phyloP scores from a whole-genome alignment of 1,140 invertebrate species.

The Choristoneura fumiferana region DNA sequence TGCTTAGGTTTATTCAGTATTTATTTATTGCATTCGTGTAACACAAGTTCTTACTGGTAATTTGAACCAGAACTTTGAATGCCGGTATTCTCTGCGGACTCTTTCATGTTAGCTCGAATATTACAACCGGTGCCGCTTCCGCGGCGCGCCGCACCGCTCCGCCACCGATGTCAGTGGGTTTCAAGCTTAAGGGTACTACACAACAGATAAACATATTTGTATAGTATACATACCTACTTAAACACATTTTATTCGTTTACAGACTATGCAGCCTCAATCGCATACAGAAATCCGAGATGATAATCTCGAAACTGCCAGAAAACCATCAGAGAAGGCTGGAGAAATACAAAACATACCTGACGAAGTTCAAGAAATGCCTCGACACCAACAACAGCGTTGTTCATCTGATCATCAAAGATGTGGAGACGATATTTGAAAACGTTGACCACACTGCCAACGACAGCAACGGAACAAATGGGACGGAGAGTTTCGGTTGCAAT shows the following conservation, averaged over 20 bases:
- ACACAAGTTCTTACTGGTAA: too few species aligned
- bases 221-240: too few species aligned
- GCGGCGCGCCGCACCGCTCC: too few species aligned
- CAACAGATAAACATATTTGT: too few species aligned
- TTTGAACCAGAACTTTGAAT: too few species aligned
- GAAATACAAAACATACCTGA: constrained; percentile 88
- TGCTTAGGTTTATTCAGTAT: too few species aligned
- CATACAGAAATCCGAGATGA: constrained; percentile 86
- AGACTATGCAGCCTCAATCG: constrained; percentile 80
- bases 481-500: constrained; percentile 58
- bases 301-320: constrained; percentile 85
- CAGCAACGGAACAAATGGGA: constrained; percentile 43
- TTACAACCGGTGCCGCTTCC: too few species aligned
- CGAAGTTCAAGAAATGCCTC: constrained; percentile 87
- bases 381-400: constrained; percentile 92
- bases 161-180: too few species aligned
- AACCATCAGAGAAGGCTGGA: constrained; percentile 87
- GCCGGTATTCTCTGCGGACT: too few species aligned
- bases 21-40: too few species aligned
- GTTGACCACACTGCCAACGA: constrained; percentile 54
- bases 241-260: constrained; percentile 3
- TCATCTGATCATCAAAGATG: constrained; percentile 89
- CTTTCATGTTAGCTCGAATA: too few species aligned
- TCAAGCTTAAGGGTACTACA: too few species aligned
- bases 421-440: constrained; percentile 87